phyloP scores from a whole-genome alignment of 2,888 invertebrate genomes.

The Punctoribates punctum region DNA sequence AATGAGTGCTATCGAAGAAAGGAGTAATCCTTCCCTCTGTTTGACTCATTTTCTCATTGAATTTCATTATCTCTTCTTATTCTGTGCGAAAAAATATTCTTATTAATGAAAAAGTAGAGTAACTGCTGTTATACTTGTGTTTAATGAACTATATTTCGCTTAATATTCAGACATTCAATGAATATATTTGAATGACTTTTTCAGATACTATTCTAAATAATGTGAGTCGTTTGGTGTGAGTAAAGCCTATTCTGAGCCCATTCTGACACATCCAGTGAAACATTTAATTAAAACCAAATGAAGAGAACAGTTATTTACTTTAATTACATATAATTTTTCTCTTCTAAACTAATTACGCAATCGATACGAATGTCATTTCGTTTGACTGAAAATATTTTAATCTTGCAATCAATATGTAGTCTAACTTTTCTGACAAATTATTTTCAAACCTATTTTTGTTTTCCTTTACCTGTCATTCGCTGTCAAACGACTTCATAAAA shows the following conservation, averaged over 20 bases:
- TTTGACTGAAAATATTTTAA: background rate
- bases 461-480: background rate
- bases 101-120: too few species aligned
- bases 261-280: background rate
- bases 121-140: background rate
- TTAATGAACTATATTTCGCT: constrained; percentile 9
- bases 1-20: too few species aligned
- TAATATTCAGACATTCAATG: background rate
- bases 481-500: background rate
- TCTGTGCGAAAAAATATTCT: background rate
- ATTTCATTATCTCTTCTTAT: background rate
- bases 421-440: background rate
- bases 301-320: background rate
- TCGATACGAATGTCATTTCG: background rate
- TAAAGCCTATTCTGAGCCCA: background rate
- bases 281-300: background rate
- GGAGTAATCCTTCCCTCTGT: background rate
- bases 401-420: too few species aligned
- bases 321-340: constrained; percentile 13
- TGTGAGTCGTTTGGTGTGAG: background rate
- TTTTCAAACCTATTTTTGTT: background rate
- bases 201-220: too few species aligned
- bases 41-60: background rate
- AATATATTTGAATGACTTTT: background rate
- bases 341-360: background rate